Evolutionary conservation across 2,113 vertebrate genomes (phyloP), one percentile per base, ranked within the genome.

Genomic region (Tricholaema leucomelas): DNA sequence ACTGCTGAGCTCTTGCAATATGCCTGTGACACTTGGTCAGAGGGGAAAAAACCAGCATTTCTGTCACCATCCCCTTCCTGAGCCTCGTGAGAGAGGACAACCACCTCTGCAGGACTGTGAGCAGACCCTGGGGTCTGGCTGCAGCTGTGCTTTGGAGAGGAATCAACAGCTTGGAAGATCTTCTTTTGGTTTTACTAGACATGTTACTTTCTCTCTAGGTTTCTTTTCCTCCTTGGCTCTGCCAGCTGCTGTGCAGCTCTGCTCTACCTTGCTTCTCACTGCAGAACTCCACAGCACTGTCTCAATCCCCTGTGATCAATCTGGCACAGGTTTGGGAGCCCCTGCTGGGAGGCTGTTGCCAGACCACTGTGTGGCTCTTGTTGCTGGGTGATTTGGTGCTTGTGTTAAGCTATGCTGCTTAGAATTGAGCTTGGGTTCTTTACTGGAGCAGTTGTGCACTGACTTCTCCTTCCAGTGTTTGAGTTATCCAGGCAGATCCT

Each of bases 31-130:
- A 71, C 6, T 4, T 75, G 40, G 38, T 31, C 18, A 23, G 12
- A 54, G 40, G 54, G 9, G 64, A 64, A 90, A 28, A 0, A 42
- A 42, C 15, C 27, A 63, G 17, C 23, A 24, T 44, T 88, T 86
- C 10, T 59, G 60, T 84, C 28, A 24, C 48, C n/a, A 71, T 92
- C 20, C 3, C 71, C 19, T 69, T 17, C 6, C 16, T 79, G 59
- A 36, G 24, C 31, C 8, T 78, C 1, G 0, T 8, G 8, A 48
- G 28, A 87, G 58, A 52, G n/a, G 44, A 42, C 66, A 81, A 24
- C 5, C 25, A 81, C 0, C 10, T 38, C 5, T 40, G 1, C 5
- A 63, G 2, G 4, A 66, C 10, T 4, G 0, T n/a, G 16, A 67
- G 44, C 18, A 42, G 31, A 54, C 24, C 40, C 15, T 87, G 30